Evolutionary conservation across 2,113 vertebrate genomes (phyloP), one percentile per base, ranked within the genome.

Genomic region (Amphilophus citrinellus): DNA sequence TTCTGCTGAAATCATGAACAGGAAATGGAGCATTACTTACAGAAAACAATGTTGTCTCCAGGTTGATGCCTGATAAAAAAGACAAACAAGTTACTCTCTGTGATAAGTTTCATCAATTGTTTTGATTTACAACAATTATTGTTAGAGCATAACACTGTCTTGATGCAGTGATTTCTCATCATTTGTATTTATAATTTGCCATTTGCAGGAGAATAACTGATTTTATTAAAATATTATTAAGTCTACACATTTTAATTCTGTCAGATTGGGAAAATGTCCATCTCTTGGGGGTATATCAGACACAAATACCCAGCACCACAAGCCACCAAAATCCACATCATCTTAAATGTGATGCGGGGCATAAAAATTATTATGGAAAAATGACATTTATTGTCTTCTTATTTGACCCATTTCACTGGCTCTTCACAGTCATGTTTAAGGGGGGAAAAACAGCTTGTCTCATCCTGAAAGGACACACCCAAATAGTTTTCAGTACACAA

Each of bases 11-110:
- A 35, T 35, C 32, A 35, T 35, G 32, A 35, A 61, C 15, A 30
- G 18, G 2, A 75, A 87, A 56, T 10, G 6, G 8, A 76, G 3
- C 2, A 11, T 13, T 65, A 93, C 92, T 93, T 84, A 93, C 92
- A 5, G 17, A 2, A 42, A 68, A 24, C 1, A 7, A 2, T 0
- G 10, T 2, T 1, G 8, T 2, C 0, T 83, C 27, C 7, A 14
- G 6, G 0, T 37, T 2, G 62, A 42, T 0, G 47, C 77, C 92
- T 93, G 84, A 87, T 57, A 37, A 37, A 7, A 89, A 84, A 84
- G 14, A 85, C 32, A 82, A 44, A 61, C 7, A 20, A 56, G 30
- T 75, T 35, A 61, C 57, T 44, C 24, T 59, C 22, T 37, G 22
- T 59, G 24, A 22, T 11, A 42, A 8, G 20, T 59, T 20, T 30